Conservation (phyloP, 2,113 vertebrate species). For the Benitochromis conjunctus region DNA sequence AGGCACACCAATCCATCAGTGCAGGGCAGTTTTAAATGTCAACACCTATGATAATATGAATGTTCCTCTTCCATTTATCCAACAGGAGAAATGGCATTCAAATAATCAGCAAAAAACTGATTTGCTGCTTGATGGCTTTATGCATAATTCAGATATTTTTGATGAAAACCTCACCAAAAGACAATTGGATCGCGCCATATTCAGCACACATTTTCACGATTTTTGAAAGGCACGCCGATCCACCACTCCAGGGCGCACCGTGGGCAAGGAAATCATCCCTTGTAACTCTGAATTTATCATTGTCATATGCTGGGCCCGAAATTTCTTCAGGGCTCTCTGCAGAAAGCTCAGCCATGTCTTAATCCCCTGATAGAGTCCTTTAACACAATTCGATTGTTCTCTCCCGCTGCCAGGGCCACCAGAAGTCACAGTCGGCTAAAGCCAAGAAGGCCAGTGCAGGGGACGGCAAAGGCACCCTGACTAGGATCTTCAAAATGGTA, state of each 20-base stretch:
- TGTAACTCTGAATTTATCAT: neutral
- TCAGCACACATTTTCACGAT: neutral
- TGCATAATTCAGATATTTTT: neutral
- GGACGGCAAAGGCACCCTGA: constrained; percentile 90
- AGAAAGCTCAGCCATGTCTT: neutral
- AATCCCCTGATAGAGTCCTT: neutral
- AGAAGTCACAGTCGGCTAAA: constrained; percentile 77
- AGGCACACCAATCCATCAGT: neutral
- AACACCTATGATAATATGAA: neutral
- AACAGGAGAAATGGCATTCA: neutral
- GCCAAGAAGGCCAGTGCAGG: constrained; percentile 84
- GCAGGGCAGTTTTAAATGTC: neutral
- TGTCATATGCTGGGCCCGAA: neutral
- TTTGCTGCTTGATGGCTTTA: neutral
- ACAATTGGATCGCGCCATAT: neutral
- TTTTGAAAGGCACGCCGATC: neutral
- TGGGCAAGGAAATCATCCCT: neutral
- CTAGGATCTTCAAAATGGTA: constrained; percentile 99
- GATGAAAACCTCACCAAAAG: neutral
- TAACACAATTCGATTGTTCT: neutral
- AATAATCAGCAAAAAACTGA: neutral
- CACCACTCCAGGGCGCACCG: neutral
- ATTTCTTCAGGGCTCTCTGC: neutral
- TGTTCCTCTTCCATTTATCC: neutral
- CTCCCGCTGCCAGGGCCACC: constrained; percentile 58